Evolutionary conservation across 2,797 vertebrate species (phyloP).

Genomic region (Sphaeramia orbicularis): DNA sequence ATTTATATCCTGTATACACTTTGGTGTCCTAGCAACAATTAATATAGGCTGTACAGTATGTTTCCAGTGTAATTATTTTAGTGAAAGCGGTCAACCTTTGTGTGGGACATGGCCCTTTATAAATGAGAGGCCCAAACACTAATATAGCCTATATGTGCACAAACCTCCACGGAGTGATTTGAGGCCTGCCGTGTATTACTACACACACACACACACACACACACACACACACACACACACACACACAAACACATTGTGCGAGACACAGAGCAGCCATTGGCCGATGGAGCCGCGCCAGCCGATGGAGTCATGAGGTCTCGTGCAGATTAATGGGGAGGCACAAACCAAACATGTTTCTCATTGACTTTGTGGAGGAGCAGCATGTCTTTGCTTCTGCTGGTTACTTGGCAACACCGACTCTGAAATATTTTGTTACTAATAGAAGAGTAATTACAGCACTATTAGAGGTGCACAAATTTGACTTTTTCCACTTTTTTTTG

Average conservation of each 20-base stretch:
- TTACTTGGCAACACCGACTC: conserved; percentile 70
- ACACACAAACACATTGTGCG: conserved; percentile 48
- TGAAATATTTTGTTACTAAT: conserved; percentile 79
- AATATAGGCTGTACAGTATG: too few species aligned
- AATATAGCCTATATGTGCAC: conserved; percentile 23
- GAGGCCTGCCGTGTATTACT: conserved; percentile 45
- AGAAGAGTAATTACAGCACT: conserved; percentile 75
- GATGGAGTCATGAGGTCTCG: conserved; percentile 75
- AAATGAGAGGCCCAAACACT: conserved; percentile 3
- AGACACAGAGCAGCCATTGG: conserved; percentile 59
- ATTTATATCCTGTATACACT: too few species aligned
- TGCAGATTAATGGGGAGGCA: conserved; percentile 81
- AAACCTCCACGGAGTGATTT: conserved; percentile 29
- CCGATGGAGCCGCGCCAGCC: conserved; percentile 69
- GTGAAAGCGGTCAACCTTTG: conserved; percentile 9
- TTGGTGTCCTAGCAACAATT: too few species aligned
- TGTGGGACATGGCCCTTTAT: neutral
- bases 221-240: conserved; percentile 44
- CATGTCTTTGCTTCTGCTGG: conserved; percentile 72
- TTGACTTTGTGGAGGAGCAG: conserved; percentile 73
- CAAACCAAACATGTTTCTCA: conserved; percentile 81
- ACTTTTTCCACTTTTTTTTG: conserved; percentile 65
- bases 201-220: conserved; percentile 44
- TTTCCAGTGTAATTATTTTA: too few species aligned
- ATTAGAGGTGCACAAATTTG: conserved; percentile 71